Percentiles rank a stretch among this genome's conserved stretches.
These are phyloP conservation scores for Tipula confusa DNA, from an alignment of 2,888 invertebrate species.

Conservation along the genomic window DNA sequence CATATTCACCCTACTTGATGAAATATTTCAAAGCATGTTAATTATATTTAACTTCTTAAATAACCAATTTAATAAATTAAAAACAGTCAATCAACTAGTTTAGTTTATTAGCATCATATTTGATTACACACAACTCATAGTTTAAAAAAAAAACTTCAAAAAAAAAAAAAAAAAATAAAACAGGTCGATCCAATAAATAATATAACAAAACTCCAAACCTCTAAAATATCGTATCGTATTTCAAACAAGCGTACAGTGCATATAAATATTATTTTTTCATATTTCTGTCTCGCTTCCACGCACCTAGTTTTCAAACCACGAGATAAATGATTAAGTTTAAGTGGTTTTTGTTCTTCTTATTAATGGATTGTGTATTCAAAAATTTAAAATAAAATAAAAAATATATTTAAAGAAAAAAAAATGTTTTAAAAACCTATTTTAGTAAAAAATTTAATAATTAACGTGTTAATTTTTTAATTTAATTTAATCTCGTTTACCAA, in stretches of 20 bases:
- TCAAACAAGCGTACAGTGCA: neutral
- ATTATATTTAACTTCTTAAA: neutral
- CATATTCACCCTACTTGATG: neutral
- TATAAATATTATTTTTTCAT: neutral
- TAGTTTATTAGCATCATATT: conserved; percentile 20
- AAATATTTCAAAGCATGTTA: neutral
- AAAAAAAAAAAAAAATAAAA: neutral
- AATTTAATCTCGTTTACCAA: neutral
- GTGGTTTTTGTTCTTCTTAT: conserved; percentile 13
- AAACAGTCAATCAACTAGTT: conserved; percentile 25
- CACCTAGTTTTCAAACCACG: neutral
- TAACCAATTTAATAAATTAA: conserved; percentile 1
- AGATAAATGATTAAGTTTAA: neutral
- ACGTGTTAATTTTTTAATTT: conserved; percentile 25
- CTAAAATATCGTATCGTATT: neutral
- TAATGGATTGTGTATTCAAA: neutral
- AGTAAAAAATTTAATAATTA: neutral
- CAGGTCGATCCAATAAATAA: conserved; percentile 7
- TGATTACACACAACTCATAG: neutral
- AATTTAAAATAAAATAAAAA: too few relatives aligned
- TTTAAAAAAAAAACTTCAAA: neutral
- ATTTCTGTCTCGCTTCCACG: neutral
- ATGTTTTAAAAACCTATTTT: neutral
- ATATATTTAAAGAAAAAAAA: too few relatives aligned
- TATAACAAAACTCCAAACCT: neutral